Base-by-base conservation (phyloP, 2,888 invertebrate species). In the Spodoptera exigua region DNA sequence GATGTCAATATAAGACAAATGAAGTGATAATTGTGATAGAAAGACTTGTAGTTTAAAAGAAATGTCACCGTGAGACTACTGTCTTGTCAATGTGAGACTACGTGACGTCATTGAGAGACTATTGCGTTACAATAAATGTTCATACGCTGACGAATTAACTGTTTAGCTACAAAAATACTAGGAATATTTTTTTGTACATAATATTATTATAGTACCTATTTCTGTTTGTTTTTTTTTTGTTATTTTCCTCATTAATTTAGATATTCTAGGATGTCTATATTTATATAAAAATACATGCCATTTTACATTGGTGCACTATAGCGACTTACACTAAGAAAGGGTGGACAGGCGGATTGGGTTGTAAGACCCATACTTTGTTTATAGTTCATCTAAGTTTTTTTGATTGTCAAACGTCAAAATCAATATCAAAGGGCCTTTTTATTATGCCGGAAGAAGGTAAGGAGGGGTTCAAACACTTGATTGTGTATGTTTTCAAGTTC, bases 91-190 rank as follows among this genome's bases (percentile, higher is more conserved):
- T 18, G 2, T 18, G 2, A 18, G 2, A 18, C 3, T 18, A 3
- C 5, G 21, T 21, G 2, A 21, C 5, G 21, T 5, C 21, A 21
- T 5, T 21, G 3, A 5, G 21, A 21, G 21, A 21, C 21, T 21
- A 5, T 21, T n/a, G n/a, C n/a, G n/a, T 3, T 0, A 7, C 11
- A 35, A 12, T 14, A 54, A 62, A 48, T 37, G 12, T 43, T 37
- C 16, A 9, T 35, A 45, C 48, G 5, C 12, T 17, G 67, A 39
- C 47, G 59, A 0, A 27, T 27, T 27, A 27, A 44, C 43, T 3
- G 4, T 85, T 49, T 58, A 79, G 70, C 78, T 89, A 87, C 74
- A 87, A 88, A 89, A 89, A 90, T 89, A 89, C 87, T 88, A 87
- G 27, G 4, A 9, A 82, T 48, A 45, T 44, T 80, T 85, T 83